These are phyloP conservation scores for Melanotaenia pygmaea DNA, from an alignment of 2,797 vertebrate species.

Conservation along the genomic window DNA sequence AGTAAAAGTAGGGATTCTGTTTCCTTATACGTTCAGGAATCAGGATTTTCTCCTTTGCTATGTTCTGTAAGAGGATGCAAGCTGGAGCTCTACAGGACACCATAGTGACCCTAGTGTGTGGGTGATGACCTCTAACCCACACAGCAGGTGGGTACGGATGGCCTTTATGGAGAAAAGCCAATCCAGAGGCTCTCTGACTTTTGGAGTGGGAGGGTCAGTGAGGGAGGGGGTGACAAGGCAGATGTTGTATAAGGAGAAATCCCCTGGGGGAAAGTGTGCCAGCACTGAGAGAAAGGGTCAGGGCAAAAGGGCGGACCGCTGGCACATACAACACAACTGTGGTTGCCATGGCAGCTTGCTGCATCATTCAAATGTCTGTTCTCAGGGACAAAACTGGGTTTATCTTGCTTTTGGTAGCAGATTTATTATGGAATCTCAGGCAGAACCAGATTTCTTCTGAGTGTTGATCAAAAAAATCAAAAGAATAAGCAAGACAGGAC, in stretches of 20 bases:
- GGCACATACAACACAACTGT: slow-evolving; percentile 62
- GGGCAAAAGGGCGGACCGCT: slow-evolving; percentile 68
- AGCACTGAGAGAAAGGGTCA: slow-evolving; percentile 56
- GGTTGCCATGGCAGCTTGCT: slow-evolving; percentile 72
- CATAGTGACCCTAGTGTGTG: slow-evolving; percentile 38
- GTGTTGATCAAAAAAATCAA: neutral
- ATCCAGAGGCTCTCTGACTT: slow-evolving; percentile 55
- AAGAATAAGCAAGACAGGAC: neutral
- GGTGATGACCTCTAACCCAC: slow-evolving; percentile 74
- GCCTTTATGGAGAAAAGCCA: slow-evolving; percentile 65
- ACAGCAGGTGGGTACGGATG: slow-evolving; percentile 78
- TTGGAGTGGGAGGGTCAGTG: slow-evolving; percentile 45
- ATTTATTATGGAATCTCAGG: neutral
- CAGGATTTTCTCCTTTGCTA: slow-evolving; percentile 1
- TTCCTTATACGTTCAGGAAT: neutral
- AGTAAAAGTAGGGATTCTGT: neutral
- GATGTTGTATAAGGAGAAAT: slow-evolving; percentile 81
- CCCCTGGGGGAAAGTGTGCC: slow-evolving; percentile 77
- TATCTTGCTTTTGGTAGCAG: slow-evolving; percentile 30
- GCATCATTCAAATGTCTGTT: slow-evolving; percentile 69
- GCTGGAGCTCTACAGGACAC: slow-evolving; percentile 43
- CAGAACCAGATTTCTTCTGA: slow-evolving; percentile 1
- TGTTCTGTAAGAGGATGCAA: slow-evolving; percentile 33
- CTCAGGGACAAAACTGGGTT: slow-evolving; percentile 50
- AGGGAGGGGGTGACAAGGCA: slow-evolving; percentile 54